Evolutionary conservation across 2,888 invertebrate genomes (phyloP), one percentile per base, ranked within the genome.

Genomic region (Drosophila birchii): DNA sequence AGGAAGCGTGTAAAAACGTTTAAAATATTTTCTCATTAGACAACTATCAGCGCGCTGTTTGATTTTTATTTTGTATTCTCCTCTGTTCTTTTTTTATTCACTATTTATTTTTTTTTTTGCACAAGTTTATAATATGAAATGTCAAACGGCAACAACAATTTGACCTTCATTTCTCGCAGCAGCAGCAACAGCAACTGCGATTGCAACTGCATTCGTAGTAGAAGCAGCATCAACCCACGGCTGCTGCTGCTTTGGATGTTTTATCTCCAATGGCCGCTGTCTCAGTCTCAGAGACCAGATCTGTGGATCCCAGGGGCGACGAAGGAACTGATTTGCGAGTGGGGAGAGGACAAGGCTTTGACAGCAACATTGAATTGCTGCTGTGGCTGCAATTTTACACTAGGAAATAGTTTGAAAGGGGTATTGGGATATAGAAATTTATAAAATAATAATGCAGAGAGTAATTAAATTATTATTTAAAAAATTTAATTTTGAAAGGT

Each of bases 21-120:
- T 85, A 79, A 86, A 86, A 85, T 86, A 87, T 87, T 87, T 85
- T 87, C 79, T 87, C 81, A 87, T 86, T 86, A 87, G 81, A 81
- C 73, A 80, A 78, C 72, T 75, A 49, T 78, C 78, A 75, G 66
- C 58, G 68, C 58, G 74, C 51, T 66, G 74, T 39, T 26, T 3
- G 69, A 44, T 32, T 47, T 45, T 57, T 59, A 34, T 54, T 60
- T 62, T 62, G 12, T 67, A 63, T 38, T 59, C 26, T 41, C n/a
- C 26, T 41, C 41, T n/a, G n/a, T 58, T 41, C 38, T 45, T 44
- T 58, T 32, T 71, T 51, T 47, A 32, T 18, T 49, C 29, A 29
- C 26, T 57, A 23, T 23, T 49, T 55, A 36, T 57, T 59, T 66
- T 68, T 29, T 29, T 18, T 47, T 59, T 69, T 75, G 68, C 66